These are phyloP conservation scores for Loriculus beryllinus DNA, from an alignment of 2,797 vertebrate species.

Conservation along the genomic window DNA sequence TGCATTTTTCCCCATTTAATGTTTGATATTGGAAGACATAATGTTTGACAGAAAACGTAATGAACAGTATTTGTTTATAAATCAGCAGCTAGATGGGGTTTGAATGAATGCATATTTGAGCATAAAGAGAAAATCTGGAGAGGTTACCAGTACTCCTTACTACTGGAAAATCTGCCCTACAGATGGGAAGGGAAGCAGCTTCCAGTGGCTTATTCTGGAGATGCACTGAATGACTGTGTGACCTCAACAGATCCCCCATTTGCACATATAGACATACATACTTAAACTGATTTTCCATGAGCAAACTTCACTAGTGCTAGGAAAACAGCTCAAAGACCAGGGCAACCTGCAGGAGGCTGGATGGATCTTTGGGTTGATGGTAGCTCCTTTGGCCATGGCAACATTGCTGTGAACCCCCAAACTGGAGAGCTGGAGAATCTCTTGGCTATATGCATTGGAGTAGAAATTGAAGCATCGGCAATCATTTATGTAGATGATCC, in stretches of 20 bases:
- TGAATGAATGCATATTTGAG: background rate
- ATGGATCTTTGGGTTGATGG: background rate
- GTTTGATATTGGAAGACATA: background rate
- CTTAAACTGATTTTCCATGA: background rate
- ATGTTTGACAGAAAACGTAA: slow-evolving; percentile 24
- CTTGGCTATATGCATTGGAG: background rate
- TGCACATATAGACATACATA: fast-evolving
- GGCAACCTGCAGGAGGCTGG: background rate
- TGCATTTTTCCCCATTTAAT: background rate
- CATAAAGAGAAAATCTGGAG: background rate
- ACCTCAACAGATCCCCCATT: fast-evolving
- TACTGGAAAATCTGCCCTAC: background rate
- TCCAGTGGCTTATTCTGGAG: background rate
- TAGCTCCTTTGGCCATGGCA: background rate
- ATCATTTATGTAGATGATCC: background rate
- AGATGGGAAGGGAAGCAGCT: background rate
- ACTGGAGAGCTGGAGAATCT: background rate
- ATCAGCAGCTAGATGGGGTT: background rate
- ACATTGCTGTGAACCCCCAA: background rate
- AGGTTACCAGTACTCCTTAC: background rate
- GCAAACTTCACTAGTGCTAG: background rate
- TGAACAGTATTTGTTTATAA: slow-evolving; percentile 9
- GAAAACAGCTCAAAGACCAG: background rate
- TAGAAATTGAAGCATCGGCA: background rate
- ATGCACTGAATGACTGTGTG: background rate